These are phyloP conservation scores for Enoplosus armatus DNA, from an alignment of 2,797 vertebrate species.

Conservation along the genomic window DNA sequence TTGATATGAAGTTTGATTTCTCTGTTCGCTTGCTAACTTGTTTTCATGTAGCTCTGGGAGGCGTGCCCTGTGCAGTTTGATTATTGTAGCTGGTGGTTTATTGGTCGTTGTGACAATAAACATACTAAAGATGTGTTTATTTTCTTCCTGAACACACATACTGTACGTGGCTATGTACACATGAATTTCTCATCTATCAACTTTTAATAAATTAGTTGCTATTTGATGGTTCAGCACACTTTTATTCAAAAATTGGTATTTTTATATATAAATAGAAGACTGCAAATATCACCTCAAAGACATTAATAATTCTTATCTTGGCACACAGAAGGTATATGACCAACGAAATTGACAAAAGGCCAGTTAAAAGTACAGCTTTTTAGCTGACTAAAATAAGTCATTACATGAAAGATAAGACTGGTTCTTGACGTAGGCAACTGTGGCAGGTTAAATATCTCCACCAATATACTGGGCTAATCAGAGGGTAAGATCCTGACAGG, in stretches of 20 bases:
- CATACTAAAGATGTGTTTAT: background rate
- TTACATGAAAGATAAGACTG: constrained; percentile 19
- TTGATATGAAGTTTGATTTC: background rate
- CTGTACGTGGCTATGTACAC: background rate
- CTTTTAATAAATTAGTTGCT: background rate
- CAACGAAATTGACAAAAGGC: constrained; percentile 18
- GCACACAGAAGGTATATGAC: constrained; percentile 16
- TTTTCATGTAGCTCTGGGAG: background rate
- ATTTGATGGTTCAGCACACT: background rate
- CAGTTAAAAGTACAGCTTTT: constrained; percentile 38
- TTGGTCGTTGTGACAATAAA: background rate
- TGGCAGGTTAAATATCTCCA: constrained; percentile 71
- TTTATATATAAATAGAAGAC: background rate
- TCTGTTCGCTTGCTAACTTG: background rate
- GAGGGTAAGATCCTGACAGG: constrained; percentile 69
- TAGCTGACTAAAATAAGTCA: constrained; percentile 36
- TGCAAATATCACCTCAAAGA: constrained; percentile 27
- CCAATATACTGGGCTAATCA: constrained; percentile 68
- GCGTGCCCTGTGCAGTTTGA: background rate
- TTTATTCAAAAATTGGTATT: background rate
- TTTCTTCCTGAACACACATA: constrained; percentile 6
- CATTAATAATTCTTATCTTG: constrained; percentile 10
- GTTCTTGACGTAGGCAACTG: constrained; percentile 40
- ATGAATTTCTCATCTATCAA: background rate
- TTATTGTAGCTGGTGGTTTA: background rate